Conservation (phyloP, 2,113 vertebrate species). For the Enhydra lutris region DNA sequence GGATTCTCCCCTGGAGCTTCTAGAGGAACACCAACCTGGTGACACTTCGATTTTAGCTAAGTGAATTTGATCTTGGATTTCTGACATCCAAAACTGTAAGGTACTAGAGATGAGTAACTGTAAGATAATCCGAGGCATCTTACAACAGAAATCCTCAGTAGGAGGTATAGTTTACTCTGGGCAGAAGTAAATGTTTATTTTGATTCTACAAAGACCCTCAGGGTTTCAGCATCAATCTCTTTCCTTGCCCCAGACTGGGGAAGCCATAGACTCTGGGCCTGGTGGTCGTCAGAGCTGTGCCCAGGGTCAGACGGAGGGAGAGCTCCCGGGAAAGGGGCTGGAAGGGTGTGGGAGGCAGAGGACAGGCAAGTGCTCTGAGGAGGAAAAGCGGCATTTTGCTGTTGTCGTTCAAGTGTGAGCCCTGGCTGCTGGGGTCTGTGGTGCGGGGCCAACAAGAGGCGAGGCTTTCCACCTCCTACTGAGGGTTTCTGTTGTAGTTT, state of each 20-base stretch:
- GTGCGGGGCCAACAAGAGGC: neutral
- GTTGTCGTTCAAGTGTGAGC: neutral
- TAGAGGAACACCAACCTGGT: neutral
- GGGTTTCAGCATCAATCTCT: neutral
- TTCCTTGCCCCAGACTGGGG: neutral
- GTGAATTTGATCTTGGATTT: conserved; percentile 1
- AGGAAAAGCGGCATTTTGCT: neutral
- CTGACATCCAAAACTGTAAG: neutral
- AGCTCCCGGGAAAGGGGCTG: neutral
- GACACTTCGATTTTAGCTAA: neutral
- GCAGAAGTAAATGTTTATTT: conserved; percentile 14
- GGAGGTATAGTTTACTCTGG: neutral
- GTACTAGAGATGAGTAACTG: neutral
- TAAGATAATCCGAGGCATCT: neutral
- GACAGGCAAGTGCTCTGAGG: neutral
- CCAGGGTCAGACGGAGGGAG: neutral
- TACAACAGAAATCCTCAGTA: neutral
- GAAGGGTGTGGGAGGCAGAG: neutral
- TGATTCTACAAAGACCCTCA: neutral
- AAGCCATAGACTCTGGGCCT: neutral
- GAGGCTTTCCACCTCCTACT: neutral
- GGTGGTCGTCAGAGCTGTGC: neutral
- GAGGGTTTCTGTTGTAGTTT: neutral
- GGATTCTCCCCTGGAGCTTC: neutral
- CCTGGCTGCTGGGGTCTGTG: neutral